Evolutionary conservation across 1,140 invertebrate genomes (phyloP), one percentile per base, ranked within the genome.

Genomic region (Polyergus mexicanus): DNA sequence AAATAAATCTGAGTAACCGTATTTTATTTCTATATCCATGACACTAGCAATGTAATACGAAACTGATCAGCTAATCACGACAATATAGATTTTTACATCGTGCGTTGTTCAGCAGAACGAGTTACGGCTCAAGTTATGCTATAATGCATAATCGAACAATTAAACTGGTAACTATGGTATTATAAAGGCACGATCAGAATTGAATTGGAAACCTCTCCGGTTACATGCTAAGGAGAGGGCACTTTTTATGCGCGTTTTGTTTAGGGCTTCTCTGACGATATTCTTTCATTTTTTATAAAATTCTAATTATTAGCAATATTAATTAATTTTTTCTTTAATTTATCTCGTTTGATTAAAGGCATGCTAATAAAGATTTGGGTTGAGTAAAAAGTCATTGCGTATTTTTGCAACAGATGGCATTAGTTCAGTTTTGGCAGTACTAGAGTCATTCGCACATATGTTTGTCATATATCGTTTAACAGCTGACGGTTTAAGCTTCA

Each of bases 121-220:
- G 38, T 62, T 44, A 32, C 25, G 8, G 25, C 44, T 47, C 11
- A 16, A 4, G 44, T 16, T 47, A 44, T 76, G 13, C 10, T 58
- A 32, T 47, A 63, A 75, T 19, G 5, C 25, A 77, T 47, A 32
- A 77, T 62, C 10, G 38, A 32, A 19, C 38, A 32, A 77, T 77
- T 77, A 77, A 60, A 25, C 22, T 5, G 32, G 7, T 44, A 63
- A 63, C 58, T 58, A 38, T 38, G 22, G 13, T 74, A 74, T 38
- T 74, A 58, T 54, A 74, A 74, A 56, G 10, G 47, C 1, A 10
- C 25, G 25, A 32, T 2, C 6, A 25, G 47, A n/a, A 10, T 51
- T 25, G 19, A 32, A 74, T 38, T 75, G n/a, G 51, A 22, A 22
- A 7, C 19, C 13, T 28, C 11, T 28, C 13, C 13, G 3, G 3